Evolutionary conservation across 2,113 vertebrate genomes (phyloP), one percentile per base, ranked within the genome.

Genomic region (Dendrocopos noguchii): DNA sequence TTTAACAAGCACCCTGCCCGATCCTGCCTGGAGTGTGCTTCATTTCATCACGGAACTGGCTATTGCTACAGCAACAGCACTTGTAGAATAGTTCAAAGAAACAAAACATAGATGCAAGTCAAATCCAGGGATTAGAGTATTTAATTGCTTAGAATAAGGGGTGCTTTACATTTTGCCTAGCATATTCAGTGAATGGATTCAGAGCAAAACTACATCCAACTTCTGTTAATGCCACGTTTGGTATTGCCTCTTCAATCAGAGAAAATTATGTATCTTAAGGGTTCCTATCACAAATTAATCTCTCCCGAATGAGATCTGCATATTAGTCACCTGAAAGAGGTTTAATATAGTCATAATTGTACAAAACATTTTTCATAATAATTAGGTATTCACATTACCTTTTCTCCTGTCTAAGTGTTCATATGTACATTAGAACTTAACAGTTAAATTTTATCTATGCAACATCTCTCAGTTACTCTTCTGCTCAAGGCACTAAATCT

Each of bases 301-400:
- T 93, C 88, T 86, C 75, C 64, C 88, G 86, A 96, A 93, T 93
- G 84, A 88, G 68, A 97, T 92, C 84, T 96, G 93, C 86, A 70
- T 94, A 95, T 91, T 91, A 93, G 80, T 94, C 95, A 84, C 78
- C 83, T 90, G 31, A 95, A 95, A 95, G 56, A 75, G 73, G 39
- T 61, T 95, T 94, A 95, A 92, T 93, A 95, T 75, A 93, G 78
- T 71, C 87, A 93, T 96, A 96, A 94, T 87, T 90, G 63, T 82
- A 80, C 46, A 87, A 93, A 92, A 94, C 46, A 93, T 95, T 95
- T 97, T 95, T 96, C 90, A 93, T 91, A 96, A 95, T 88, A 92
- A 95, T 81, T 39, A 31, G 65, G 60, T 42, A 87, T 76, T 91
- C 84, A 65, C 3, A 6, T 65, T 90, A 46, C 59, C 72, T 84